Conservation (phyloP, 2,797 vertebrate species). For the Lycodopsis pacificus region DNA sequence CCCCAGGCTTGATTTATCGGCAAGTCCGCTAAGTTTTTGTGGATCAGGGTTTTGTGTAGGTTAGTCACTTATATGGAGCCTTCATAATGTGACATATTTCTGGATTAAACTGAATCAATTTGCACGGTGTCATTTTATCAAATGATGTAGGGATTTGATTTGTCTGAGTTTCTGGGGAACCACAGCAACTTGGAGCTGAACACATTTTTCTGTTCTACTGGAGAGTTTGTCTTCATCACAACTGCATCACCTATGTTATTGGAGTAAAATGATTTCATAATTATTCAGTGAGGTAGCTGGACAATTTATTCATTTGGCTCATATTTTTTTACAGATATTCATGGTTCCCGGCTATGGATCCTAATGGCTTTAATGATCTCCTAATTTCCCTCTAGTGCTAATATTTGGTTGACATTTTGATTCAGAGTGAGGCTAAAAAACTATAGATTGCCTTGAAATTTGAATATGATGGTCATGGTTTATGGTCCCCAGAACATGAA, state of each 20-base stretch:
- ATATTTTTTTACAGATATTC: background rate
- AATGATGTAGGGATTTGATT: background rate
- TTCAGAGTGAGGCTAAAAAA: background rate
- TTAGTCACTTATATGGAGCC: background rate
- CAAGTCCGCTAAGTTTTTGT: constrained; percentile 17
- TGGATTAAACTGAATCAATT: background rate
- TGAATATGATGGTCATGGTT: background rate
- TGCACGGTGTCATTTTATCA: constrained; percentile 1
- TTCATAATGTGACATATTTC: background rate
- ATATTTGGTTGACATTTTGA: background rate
- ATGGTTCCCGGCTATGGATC: background rate
- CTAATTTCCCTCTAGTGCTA: background rate
- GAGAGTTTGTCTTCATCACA: background rate
- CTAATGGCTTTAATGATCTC: background rate
- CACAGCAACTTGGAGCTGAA: background rate
- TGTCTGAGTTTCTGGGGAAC: background rate
- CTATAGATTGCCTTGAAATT: background rate
- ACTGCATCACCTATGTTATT: background rate
- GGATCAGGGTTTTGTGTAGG: constrained; percentile 26
- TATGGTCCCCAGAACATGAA: background rate
- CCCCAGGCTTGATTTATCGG: constrained; percentile 53
- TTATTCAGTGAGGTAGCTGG: background rate
- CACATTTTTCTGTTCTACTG: background rate
- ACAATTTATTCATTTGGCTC: background rate
- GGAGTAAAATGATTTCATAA: background rate